Conservation (phyloP, 2,888 invertebrate species). For the Parapristionchus giblindavisi region DNA sequence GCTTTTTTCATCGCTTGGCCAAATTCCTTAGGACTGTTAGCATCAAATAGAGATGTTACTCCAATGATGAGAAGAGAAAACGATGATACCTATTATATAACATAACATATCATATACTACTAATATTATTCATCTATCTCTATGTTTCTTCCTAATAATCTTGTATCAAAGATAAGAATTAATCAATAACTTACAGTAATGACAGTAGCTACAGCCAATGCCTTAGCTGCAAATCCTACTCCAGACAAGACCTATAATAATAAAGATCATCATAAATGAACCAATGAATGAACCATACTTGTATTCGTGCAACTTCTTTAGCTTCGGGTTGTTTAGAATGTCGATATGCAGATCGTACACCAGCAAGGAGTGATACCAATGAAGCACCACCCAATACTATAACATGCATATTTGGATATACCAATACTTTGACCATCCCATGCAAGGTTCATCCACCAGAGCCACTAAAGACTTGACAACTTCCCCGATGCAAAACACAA, state of each 20-base stretch:
- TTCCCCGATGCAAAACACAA: no score
- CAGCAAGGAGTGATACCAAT: conserved; percentile 46
- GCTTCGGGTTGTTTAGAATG: conserved; percentile 55
- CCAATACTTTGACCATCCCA: no score
- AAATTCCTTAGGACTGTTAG: conserved; percentile 65
- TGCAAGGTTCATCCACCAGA: no score
- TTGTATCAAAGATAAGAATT: neutral
- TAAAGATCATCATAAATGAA: no score
- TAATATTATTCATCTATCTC: neutral
- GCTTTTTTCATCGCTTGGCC: conserved; percentile 58
- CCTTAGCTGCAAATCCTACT: conserved; percentile 64
- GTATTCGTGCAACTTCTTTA: conserved; percentile 50
- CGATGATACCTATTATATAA: conserved; percentile 60
- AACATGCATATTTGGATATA: no score
- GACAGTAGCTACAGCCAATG: conserved; percentile 64
- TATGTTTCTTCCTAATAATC: neutral
- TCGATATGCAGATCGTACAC: conserved; percentile 54
- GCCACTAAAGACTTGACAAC: no score
- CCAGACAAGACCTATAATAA: conserved; percentile 53
- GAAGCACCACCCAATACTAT: conserved; percentile 55
- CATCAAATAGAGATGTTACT: conserved; percentile 61
- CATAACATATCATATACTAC: no score
- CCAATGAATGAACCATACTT: no score
- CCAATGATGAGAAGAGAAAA: conserved; percentile 63
- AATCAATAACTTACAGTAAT: conserved; percentile 48